phyloP scores from a whole-genome alignment of 2,113 vertebrate species.

The Pachyramphus minor region DNA sequence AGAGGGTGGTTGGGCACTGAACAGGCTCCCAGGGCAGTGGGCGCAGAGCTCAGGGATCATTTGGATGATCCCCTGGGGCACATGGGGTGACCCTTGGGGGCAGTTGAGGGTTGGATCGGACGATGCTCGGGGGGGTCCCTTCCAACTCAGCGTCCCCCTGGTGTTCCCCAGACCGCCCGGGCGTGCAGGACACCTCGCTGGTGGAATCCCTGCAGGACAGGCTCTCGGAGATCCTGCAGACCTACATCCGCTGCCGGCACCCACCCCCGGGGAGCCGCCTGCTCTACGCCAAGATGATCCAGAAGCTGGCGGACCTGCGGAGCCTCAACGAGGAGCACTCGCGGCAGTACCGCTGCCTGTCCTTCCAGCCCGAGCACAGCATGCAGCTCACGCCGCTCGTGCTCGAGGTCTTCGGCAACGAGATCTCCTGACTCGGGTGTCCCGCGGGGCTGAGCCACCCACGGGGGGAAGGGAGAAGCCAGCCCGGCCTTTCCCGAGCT shows the following conservation, averaged over 20 bases:
- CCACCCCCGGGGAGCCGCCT: constrained; percentile 79
- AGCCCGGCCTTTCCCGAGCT: not conserved
- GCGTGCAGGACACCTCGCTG: constrained; percentile 84
- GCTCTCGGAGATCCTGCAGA: constrained; percentile 89
- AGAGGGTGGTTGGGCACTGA: not conserved
- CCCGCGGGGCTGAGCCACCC: too few species aligned
- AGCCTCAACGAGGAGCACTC: constrained; percentile 98
- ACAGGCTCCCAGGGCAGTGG: not conserved
- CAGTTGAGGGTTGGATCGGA: too few species aligned
- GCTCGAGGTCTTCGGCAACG: constrained; percentile 93
- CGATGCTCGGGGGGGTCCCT: not conserved
- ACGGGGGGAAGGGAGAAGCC: not conserved
- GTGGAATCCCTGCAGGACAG: constrained; percentile 91
- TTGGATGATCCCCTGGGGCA: not conserved
- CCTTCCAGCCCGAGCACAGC: constrained; percentile 91
- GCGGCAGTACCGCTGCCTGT: constrained; percentile 92
- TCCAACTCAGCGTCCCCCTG: not conserved
- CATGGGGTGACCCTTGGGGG: not conserved
- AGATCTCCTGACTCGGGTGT: constrained; percentile 80
- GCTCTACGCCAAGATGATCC: constrained; percentile 97
- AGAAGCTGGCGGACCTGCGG: constrained; percentile 93
- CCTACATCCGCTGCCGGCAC: constrained; percentile 90
- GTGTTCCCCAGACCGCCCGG: constrained; percentile 73
- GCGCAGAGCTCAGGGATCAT: not conserved
- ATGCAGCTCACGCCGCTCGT: constrained; percentile 95